These are phyloP conservation scores for Pandemis heparana DNA, from an alignment of 2,888 invertebrate genomes.

Conservation along the genomic window DNA sequence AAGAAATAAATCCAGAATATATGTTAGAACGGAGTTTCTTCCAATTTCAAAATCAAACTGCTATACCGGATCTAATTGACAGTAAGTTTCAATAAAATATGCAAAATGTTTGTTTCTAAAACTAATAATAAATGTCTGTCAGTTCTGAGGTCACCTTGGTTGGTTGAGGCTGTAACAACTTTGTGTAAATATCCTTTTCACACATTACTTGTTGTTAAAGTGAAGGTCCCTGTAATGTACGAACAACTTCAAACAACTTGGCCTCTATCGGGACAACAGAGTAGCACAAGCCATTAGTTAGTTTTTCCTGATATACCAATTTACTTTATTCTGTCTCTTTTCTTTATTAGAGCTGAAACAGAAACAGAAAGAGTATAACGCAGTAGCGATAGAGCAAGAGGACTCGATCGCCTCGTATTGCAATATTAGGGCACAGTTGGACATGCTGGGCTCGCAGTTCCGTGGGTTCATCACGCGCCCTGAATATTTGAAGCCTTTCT, in stretches of 20 bases:
- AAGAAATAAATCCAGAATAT: slow-evolving; percentile 99
- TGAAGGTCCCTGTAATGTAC: no score
- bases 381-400: slow-evolving; percentile 90
- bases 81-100: slow-evolving; percentile 84
- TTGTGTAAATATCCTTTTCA: no score
- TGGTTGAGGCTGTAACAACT: no score
- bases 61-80: slow-evolving; percentile 95
- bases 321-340: not conserved
- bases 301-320: not conserved
- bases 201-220: no score
- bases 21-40: slow-evolving; percentile 99
- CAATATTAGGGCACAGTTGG: slow-evolving; percentile 93
- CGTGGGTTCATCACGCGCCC: slow-evolving; percentile 93
- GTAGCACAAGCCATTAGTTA: not conserved
- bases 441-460: slow-evolving; percentile 90
- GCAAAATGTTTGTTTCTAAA: not conserved
- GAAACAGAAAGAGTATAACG: slow-evolving; percentile 88
- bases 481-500: slow-evolving; percentile 95
- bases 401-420: slow-evolving; percentile 93
- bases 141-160: not conserved
- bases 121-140: no score
- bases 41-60: slow-evolving; percentile 99
- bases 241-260: no score
- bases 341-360: slow-evolving; percentile 85
- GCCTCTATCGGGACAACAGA: no score